phyloP scores from a whole-genome alignment of 2,113 vertebrate species.

The Rhinolophus ferrumequinum region DNA sequence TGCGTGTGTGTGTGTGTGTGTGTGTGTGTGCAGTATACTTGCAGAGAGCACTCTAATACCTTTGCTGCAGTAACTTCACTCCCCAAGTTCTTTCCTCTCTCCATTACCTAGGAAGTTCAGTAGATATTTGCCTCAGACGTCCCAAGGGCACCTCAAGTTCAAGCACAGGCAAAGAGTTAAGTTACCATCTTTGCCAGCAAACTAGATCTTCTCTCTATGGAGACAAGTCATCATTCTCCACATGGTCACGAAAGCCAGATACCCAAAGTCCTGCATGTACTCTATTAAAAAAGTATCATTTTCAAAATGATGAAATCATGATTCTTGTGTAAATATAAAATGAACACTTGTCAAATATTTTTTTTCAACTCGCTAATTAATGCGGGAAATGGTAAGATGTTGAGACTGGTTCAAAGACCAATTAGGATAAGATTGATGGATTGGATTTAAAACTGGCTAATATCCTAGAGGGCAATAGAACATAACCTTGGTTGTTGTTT shows the following conservation, averaged over 20 bases:
- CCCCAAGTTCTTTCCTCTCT: background rate
- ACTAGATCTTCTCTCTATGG: background rate
- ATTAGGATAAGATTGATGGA: background rate
- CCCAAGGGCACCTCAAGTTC: background rate
- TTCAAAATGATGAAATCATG: background rate
- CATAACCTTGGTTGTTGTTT: background rate
- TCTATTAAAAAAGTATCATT: background rate
- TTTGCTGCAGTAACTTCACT: background rate
- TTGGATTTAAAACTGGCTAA: background rate
- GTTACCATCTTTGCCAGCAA: background rate
- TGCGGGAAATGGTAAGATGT: background rate
- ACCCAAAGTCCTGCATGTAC: background rate
- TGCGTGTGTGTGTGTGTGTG: fast-evolving
- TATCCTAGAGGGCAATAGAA: background rate
- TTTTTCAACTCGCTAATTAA: background rate
- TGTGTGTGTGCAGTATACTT: fast-evolving
- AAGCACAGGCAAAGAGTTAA: background rate
- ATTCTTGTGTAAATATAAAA: background rate
- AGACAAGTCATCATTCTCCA: background rate
- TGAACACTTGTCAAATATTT: background rate
- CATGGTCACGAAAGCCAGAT: background rate
- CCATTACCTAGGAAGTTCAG: background rate
- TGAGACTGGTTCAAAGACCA: background rate
- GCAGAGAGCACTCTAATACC: background rate
- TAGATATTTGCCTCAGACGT: background rate